Base-by-base conservation (phyloP, 2,113 vertebrate species). In the Crotalus helleri region DNA sequence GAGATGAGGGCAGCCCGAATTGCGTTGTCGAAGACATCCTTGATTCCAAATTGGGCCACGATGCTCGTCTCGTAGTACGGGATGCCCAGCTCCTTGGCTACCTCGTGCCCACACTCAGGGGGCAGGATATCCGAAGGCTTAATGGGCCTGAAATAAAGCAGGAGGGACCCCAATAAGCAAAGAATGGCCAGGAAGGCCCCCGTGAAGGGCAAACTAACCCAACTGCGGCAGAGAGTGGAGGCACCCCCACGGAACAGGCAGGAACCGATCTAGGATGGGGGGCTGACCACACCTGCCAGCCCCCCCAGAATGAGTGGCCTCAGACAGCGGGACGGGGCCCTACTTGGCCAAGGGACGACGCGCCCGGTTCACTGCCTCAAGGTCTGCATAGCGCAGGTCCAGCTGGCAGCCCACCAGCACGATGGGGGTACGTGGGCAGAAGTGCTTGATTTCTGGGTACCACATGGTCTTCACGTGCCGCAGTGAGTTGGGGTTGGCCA, bases 341-440 rank as follows among this genome's bases (percentile, higher is more conserved):
- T 96, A 99, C 98, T 99, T 99, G 95, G 98, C 98, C 91, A 99
- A 94, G 0, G 98, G 98, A 11, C 98, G 97, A 0, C 98, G 98
- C 0, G 98, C 98, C 0, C 98, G 98, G 97, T 99, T 99, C 88
- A 99, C 98, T 3, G 98, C 98, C 46, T 99, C 98, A 94, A 99
- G 97, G 98, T 99, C 98, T 1, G 98, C 98, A 2, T 99, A 99
- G 96, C 98, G 98, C 96, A 99, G 98, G 97, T 99, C 98, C 96
- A 99, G 98, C 98, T 99, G 98, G 98, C 98, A 99, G 93, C 98
- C 98, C 81, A 99, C 98, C 93, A 99, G 97, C 96, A 99, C 98
- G 90, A 99, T 98, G 91, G 98, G 98, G 0, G 98, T 98, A 29
- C 98, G 98, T 0, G 98, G 98, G 95, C 98, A 99, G 97, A 99